Evolutionary conservation across 2,888 invertebrate species (phyloP), one percentile per base, ranked within the genome.

Genomic region (Hypolimnas misippus): DNA sequence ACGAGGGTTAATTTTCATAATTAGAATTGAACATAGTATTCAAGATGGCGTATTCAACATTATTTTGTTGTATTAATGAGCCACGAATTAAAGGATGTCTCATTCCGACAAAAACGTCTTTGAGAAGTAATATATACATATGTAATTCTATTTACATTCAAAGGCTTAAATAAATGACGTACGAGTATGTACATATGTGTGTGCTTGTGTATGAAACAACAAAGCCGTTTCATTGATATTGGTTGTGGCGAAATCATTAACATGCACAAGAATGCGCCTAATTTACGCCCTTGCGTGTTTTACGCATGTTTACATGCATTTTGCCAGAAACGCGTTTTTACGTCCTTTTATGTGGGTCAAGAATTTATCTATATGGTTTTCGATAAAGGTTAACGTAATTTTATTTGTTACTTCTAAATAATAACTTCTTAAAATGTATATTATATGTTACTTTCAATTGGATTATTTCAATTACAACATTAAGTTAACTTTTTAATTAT

Each of bases 231-330:
- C 40, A 4, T 5, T 33, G 5, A 16, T 38, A 38, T 21, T 29
- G 17, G 46, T 6, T 60, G 46, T 54, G 55, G 35, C n/a, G 40
- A 54, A 50, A 57, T 42, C 42, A 62, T 58, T 57, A 51, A 61
- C 46, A 57, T 56, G 52, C 61, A 60, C 10, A 49, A 38, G 64
- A 67, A 62, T 63, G 53, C 42, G 40, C 61, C 53, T 63, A 61
- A 57, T 66, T 65, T 65, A 64, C 63, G 62, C 51, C 54, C 51
- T 50, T 58, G 40, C 62, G 54, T 54, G 53, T 33, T 19, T 46
- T 29, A 60, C 59, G 8, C 8, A 16, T 46, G 25, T 59, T 52
- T 53, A 25, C 17, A 35, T 46, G 29, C 38, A 54, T 53, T 60
- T 52, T 49, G 7, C n/a, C 31, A 25, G 51, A 51, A 51, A 33